Percentiles rank a stretch among this genome's conserved stretches.
Conservation (phyloP, 2,888 invertebrate species). For the Drosophila vallismaia region DNA sequence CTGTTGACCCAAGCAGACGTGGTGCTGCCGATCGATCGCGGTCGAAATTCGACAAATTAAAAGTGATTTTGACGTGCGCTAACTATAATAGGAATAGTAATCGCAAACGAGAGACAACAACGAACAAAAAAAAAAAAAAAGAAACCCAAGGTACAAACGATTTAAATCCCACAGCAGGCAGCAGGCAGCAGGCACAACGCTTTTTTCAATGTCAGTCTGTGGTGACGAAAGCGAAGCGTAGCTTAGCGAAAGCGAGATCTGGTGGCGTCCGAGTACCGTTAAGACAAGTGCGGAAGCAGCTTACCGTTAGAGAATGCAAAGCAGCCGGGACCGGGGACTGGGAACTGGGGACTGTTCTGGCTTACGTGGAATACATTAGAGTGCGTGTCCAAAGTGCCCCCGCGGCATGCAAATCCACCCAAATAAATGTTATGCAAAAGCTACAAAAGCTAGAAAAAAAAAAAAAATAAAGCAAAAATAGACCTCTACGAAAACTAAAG, state of each 20-base stretch:
- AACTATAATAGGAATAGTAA: not conserved
- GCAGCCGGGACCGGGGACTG: constrained; percentile 12
- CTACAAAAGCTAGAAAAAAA: not conserved
- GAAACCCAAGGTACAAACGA: constrained; percentile 36
- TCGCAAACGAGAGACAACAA: not conserved
- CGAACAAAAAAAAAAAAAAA: not conserved
- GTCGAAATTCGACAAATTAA: constrained; percentile 6
- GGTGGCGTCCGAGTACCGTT: constrained; percentile 48
- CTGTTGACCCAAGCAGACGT: constrained; percentile 46
- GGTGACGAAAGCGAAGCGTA: not conserved
- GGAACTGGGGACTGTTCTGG: constrained; percentile 8
- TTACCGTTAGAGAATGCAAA: constrained; percentile 63
- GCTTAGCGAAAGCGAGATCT: constrained; percentile 6
- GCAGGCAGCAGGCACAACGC: not conserved
- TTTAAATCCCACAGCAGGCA: constrained; percentile 14
- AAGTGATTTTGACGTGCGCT: not conserved
- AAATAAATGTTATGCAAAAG: constrained; percentile 29
- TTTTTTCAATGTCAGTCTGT: constrained; percentile 20
- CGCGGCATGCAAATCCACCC: constrained; percentile 48
- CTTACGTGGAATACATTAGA: constrained; percentile 73
- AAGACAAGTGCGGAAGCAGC: constrained; percentile 69
- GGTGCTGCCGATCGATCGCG: not conserved
- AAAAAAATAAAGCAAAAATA: not conserved
- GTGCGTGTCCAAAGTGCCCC: constrained; percentile 67
- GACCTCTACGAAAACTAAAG: constrained; percentile 30